Evolutionary conservation across 2,888 invertebrate genomes (phyloP), one percentile per base, ranked within the genome.

Genomic region (Eilema griseolum): DNA sequence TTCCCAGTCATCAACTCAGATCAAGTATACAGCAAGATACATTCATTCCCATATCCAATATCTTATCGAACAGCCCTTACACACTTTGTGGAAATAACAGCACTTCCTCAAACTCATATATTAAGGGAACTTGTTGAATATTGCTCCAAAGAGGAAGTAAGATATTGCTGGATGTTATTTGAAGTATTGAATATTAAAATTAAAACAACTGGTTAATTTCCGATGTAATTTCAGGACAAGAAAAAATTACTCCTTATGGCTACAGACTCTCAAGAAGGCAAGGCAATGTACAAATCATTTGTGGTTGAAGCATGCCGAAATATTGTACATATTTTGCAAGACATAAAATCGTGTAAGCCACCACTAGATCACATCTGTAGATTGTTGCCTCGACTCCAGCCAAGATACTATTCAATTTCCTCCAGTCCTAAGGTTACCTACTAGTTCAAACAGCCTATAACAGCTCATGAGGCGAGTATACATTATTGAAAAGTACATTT

Each of bases 31-130:
- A 98, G 98, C 86, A 99, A 99, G 93, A 99, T 99, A 89, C 98
- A 99, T 95, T 99, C 99, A 2, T 99, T 99, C 97, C 99, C 99
- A 0, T 99, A 99, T 88, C 99, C 99, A 0, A 98, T 98, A 69
- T 97, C 98, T 0, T 99, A 99, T 93, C 96, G 98, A 73, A 99
- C 99, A 3, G 99, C 99, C 0, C 94, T 99, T 26, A 97, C 97
- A 0, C 98, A 99, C 91, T 99, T 99, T 89, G 93, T 99, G 78
- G 99, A 99, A 92, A 99, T 99, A 78, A 98, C 98, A 0, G 97
- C 98, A 79, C 97, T 98, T 83, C 99, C 99, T 0, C 97, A 99
- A 79, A 99, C 99, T 0, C 99, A 99, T 91, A 98, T 99, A 66
- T 95, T 99, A 41, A 98, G 99, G 87, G 99, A 99, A 92, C 96